Conservation (phyloP, 2,113 vertebrate species). For the Phrynosoma blainvillii region DNA sequence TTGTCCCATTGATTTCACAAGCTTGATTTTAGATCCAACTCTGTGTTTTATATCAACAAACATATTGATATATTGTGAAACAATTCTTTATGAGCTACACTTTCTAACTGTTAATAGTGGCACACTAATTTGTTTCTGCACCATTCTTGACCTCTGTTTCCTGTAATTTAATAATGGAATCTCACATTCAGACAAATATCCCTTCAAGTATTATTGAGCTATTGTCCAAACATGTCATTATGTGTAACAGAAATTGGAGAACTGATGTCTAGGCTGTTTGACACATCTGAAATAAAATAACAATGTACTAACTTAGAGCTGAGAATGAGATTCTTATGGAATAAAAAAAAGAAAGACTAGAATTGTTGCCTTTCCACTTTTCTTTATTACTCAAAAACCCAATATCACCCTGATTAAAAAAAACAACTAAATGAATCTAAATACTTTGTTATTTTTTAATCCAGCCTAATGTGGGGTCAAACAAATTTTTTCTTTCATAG, state of each 20-base stretch:
- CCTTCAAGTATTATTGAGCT: slow-evolving; percentile 26
- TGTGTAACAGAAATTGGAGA: not conserved
- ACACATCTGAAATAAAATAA: slow-evolving; percentile 21
- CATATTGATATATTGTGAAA: not conserved
- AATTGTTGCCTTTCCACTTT: not conserved
- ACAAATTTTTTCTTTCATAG: not conserved
- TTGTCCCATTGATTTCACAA: too few relatives aligned
- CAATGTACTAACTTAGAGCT: slow-evolving; percentile 29
- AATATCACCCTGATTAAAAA: not conserved
- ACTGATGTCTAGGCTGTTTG: slow-evolving; percentile 31
- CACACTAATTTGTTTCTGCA: not conserved
- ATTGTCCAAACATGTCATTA: slow-evolving; percentile 12
- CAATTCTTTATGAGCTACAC: not conserved
- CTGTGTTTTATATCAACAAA: not conserved
- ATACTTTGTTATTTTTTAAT: not conserved
- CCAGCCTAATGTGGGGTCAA: too few relatives aligned
- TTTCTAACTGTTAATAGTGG: slow-evolving; percentile 14
- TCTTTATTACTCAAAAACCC: slow-evolving; percentile 4
- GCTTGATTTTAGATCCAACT: not conserved
- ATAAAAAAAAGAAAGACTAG: not conserved
- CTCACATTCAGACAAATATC: slow-evolving; percentile 9
- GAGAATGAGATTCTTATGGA: slow-evolving; percentile 26
- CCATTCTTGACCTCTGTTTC: not conserved
- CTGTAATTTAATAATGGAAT: slow-evolving; percentile 15
- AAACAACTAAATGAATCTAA: not conserved